Base-by-base conservation (phyloP, 2,113 vertebrate genomes). In the Lutjanus erythropterus region DNA sequence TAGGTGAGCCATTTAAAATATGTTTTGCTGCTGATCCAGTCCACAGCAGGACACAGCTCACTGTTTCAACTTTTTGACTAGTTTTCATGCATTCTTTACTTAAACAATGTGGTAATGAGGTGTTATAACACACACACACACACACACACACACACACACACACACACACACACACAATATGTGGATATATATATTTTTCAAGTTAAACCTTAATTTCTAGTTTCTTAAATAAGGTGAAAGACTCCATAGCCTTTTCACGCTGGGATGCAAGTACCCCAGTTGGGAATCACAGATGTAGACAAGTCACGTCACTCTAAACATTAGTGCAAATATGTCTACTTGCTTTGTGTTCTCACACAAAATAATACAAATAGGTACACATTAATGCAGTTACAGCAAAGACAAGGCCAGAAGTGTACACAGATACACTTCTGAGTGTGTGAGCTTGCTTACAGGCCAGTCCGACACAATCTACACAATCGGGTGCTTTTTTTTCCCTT, bases 401-500 rank as follows among this genome's bases (percentile, higher is more conserved):
- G 23, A 19, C 41, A 53, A 35, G 79, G 58, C 18, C 61, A 52
- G 59, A 62, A 5, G 8, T 62, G 39, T 42, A 49, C 11, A 42
- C 25, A 4, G 6, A 23, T 33, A 58, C 27, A 77, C 66, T 37
- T 14, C 18, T 2, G 1, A 73, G 25, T 9, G 33, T 68, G 35
- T 9, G 12, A 74, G 12, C 55, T 55, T 68, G 39, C 76, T 68
- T 65, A 49, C 25, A 58, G 71, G 52, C 55, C 46, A 29, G 79
- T 52, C 42, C 9, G 31, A 74, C 75, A 70, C 64, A 83, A 66
- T 72, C 19, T 42, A 12, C 37, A 46, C 74, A 71, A 42, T 55
- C 53, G 25, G 50, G 31, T 29, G 14, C 18, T 59, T 72, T 75
- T 67, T 31, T 68, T 7, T 78, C 27, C 35, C 64, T 60, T 78